phyloP scores from a whole-genome alignment of 2,797 vertebrate genomes.

The Intellagama lesueurii region DNA sequence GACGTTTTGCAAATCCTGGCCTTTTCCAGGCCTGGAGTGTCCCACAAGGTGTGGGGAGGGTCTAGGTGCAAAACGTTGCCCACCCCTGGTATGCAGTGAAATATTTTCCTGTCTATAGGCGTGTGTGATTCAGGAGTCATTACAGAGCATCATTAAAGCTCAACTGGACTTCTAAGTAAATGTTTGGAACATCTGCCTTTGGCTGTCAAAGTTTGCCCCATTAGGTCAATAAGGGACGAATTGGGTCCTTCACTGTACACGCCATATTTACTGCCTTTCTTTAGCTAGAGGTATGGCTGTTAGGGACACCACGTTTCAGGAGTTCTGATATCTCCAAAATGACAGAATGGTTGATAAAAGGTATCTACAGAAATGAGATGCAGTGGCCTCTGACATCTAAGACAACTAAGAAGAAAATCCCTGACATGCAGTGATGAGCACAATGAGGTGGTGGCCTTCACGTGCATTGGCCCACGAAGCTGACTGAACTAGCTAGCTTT shows the following conservation, averaged over 20 bases:
- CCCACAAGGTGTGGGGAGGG: too few relatives aligned
- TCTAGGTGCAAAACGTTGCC: too few relatives aligned
- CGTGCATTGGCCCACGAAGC: background rate
- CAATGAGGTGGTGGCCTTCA: slow-evolving; percentile 17
- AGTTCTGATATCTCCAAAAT: background rate
- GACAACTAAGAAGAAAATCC: slow-evolving; percentile 43
- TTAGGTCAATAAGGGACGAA: background rate
- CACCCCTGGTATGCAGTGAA: too few relatives aligned
- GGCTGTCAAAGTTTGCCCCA: background rate
- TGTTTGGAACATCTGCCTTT: background rate
- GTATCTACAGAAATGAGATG: slow-evolving; percentile 12
- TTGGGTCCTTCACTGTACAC: rapidly evolving
- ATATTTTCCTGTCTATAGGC: background rate
- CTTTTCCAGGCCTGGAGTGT: too few relatives aligned
- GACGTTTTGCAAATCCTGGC: too few relatives aligned
- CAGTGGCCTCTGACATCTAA: slow-evolving; percentile 20
- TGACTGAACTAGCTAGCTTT: slow-evolving; percentile 34
- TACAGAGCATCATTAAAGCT: background rate
- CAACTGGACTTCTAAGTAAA: background rate
- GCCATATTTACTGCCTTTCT: background rate
- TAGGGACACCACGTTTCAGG: slow-evolving; percentile 16
- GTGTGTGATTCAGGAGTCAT: background rate
- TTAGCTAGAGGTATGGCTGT: background rate
- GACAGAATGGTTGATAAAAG: slow-evolving; percentile 13
- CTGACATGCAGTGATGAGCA: background rate